Evolutionary conservation across 1,140 invertebrate species (phyloP), one percentile per base, ranked within the genome.

Genomic region (Oscheius sp.): DNA sequence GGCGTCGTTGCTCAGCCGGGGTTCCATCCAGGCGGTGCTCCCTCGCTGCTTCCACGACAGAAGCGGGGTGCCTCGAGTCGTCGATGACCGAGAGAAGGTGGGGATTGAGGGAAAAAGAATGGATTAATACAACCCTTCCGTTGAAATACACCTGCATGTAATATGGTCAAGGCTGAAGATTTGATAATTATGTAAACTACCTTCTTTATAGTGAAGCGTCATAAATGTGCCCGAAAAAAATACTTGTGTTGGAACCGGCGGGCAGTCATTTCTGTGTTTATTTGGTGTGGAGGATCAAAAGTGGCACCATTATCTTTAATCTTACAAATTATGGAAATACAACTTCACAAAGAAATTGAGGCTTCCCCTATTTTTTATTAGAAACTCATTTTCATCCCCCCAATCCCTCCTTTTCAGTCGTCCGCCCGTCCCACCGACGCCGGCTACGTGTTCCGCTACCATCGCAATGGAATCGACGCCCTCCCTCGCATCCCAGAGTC

Each of bases 401-500:
- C 15, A 55, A 55, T 7, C 49, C 15, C 10, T 63, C 15, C 7
- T 63, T 15, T 36, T 63, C 23, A 63, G 32, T 63, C 61, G 15
- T 55, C 49, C 7, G 49, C 49, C 49, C 49, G 49, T 38, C 34
- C 32, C 3, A 64, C 62, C 4, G 78, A 78, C 59, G 46, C 69
- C 26, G 82, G 82, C 10, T 83, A 83, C 66, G 74, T 64, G n/a
- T 84, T 72, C 58, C 77, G 83, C n/a, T 83, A 84, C 52, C 82
- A 83, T 71, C 79, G 78, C 4, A 61, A 71, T 65, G 82, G 82
- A 20, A 73, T 84, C 29, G 82, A 83, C 52, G 34, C 80, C 3
- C 64, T 83, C 28, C 82, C 82, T 4, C 61, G 82, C 32, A 79
- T 82, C 45, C 76, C 82, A 23, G 78, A 83, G 38, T 67, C 15